Evolutionary conservation across 2,888 invertebrate genomes (phyloP).

Genomic region (Vannuccia rotundouncinata): DNA sequence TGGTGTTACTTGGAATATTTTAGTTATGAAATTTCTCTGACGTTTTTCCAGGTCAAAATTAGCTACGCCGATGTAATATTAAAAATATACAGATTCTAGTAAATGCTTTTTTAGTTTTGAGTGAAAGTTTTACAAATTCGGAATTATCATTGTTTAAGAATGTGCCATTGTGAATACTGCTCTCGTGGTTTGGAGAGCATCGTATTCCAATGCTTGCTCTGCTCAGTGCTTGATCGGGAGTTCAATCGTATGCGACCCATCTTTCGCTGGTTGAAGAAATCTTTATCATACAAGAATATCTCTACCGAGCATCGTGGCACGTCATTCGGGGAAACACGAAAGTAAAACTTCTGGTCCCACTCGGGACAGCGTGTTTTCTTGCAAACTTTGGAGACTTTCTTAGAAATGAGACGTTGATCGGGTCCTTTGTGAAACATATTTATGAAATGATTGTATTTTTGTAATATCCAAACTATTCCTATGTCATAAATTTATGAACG

Average conservation of each 20-base stretch:
- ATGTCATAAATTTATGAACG: too few species aligned
- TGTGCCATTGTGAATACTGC: constrained; percentile 92
- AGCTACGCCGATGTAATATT: too few species aligned
- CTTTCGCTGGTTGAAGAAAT: constrained; percentile 82
- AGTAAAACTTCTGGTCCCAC: constrained; percentile 89
- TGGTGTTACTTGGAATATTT: too few species aligned
- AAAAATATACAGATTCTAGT: too few species aligned
- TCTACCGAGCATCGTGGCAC: constrained; percentile 86
- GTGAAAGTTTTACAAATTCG: too few species aligned
- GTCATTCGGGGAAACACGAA: constrained; percentile 93
- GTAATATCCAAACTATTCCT: too few species aligned
- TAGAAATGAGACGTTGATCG: constrained; percentile 45
- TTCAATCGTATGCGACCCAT: constrained; percentile 66
- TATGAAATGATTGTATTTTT: constrained; percentile 64
- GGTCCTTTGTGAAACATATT: constrained; percentile 76
- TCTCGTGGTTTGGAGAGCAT: constrained; percentile 94
- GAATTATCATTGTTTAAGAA: constrained; percentile 64
- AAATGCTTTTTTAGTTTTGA: too few species aligned
- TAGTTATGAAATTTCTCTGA: too few species aligned
- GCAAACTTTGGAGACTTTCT: constrained; percentile 75
- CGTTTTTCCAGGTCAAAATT: too few species aligned
- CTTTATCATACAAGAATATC: constrained; percentile 93
- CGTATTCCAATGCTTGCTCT: constrained; percentile 95
- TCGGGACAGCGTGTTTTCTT: constrained; percentile 75
- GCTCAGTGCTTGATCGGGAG: constrained; percentile 76